Conservation (phyloP, 2,888 invertebrate genomes). For the Rhodophaea formosa region DNA sequence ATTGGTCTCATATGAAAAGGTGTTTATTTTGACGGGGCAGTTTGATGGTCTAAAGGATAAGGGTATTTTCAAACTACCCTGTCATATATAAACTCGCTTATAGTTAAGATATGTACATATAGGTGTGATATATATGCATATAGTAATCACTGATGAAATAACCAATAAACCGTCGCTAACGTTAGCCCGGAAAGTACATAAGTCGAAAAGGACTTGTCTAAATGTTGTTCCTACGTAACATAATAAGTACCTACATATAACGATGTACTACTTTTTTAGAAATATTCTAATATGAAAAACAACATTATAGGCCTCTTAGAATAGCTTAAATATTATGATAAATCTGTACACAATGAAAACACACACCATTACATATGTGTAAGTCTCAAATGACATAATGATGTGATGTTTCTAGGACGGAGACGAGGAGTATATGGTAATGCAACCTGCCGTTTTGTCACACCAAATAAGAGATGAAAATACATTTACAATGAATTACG, state of each 20-base stretch:
- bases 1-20: no score
- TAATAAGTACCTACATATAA: neutral
- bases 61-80: no score
- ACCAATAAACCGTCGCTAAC: no score
- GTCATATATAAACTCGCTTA: no score
- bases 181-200: no score
- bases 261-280: neutral
- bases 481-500: no score
- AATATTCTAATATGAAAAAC: neutral
- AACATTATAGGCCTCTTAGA: neutral
- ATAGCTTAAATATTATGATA: neutral
- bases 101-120: no score
- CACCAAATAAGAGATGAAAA: neutral
- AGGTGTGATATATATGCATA: no score
- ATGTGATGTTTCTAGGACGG: neutral
- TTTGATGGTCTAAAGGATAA: no score
- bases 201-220: neutral
- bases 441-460: neutral
- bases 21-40: no score
- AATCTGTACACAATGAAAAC: neutral
- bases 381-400: neutral
- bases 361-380: neutral
- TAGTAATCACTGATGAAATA: no score
- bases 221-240: neutral
- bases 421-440: neutral